Conservation (phyloP, 2,113 vertebrate genomes). For the Odontophorus gujanensis region DNA sequence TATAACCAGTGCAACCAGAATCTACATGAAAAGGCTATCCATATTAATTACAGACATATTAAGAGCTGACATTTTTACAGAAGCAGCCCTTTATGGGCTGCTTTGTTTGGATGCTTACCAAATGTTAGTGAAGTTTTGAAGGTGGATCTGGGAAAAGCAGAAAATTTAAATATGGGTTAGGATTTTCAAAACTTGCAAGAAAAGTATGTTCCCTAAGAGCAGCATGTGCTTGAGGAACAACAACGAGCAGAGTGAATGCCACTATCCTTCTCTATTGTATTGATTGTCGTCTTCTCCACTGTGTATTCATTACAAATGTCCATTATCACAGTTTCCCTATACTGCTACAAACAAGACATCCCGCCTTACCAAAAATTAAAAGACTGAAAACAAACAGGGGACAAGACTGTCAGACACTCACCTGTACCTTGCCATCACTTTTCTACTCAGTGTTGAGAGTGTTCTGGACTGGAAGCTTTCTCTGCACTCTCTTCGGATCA, state of each 20-base stretch:
- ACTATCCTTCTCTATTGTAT: not conserved
- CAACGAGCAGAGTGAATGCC: not conserved
- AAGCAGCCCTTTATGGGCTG: not conserved
- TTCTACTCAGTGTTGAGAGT: not conserved
- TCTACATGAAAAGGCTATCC: not conserved
- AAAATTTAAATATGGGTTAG: not conserved
- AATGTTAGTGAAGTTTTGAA: not conserved
- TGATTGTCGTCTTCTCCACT: not conserved
- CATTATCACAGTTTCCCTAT: not conserved
- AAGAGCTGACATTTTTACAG: not conserved
- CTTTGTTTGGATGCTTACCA: not conserved
- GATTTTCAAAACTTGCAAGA: not conserved
- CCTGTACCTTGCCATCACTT: not conserved
- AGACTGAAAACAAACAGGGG: not conserved
- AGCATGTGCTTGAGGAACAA: not conserved
- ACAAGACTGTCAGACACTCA: not conserved
- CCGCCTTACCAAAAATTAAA: not conserved
- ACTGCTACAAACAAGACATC: not conserved
- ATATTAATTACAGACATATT: not conserved
- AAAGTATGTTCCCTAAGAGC: not conserved
- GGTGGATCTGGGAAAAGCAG: not conserved
- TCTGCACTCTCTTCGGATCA: not conserved
- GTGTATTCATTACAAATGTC: not conserved
- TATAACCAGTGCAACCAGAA: not conserved
- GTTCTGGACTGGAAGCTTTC: not conserved